phyloP scores from a whole-genome alignment of 2,113 vertebrate genomes.

The Leucopsar rothschildi region DNA sequence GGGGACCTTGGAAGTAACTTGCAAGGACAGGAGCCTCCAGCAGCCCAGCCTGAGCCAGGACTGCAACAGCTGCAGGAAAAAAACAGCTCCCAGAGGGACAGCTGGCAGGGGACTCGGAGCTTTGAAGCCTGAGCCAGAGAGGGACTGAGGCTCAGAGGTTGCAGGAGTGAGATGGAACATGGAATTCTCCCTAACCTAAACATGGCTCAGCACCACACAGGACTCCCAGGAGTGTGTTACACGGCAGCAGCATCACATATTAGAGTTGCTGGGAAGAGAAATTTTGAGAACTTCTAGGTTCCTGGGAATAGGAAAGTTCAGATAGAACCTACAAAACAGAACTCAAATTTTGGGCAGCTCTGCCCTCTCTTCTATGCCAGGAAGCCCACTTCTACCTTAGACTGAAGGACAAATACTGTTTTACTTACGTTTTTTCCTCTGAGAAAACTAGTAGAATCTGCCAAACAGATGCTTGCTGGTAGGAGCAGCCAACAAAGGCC shows the following conservation, averaged over 20 bases:
- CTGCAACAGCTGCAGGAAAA: background rate
- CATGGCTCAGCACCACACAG: background rate
- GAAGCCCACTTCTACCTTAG: background rate
- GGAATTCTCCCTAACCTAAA: background rate
- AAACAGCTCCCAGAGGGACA: background rate
- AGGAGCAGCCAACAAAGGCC: background rate
- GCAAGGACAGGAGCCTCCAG: background rate
- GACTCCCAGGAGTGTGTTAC: background rate
- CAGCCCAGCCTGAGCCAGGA: background rate
- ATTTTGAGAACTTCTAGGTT: background rate
- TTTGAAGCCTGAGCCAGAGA: background rate
- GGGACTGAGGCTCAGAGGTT: background rate
- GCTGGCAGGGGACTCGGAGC: background rate
- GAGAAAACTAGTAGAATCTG: background rate
- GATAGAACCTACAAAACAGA: background rate
- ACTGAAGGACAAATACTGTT: background rate
- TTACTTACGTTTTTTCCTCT: background rate
- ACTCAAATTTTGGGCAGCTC: background rate
- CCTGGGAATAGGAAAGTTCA: background rate
- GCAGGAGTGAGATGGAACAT: background rate
- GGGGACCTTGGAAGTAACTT: background rate
- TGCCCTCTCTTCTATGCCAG: background rate
- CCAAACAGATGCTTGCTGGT: background rate
- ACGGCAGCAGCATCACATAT: background rate
- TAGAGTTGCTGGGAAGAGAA: background rate